Evolutionary conservation across 2,113 vertebrate genomes (phyloP).

Genomic region (Gambusia holbrooki): DNA sequence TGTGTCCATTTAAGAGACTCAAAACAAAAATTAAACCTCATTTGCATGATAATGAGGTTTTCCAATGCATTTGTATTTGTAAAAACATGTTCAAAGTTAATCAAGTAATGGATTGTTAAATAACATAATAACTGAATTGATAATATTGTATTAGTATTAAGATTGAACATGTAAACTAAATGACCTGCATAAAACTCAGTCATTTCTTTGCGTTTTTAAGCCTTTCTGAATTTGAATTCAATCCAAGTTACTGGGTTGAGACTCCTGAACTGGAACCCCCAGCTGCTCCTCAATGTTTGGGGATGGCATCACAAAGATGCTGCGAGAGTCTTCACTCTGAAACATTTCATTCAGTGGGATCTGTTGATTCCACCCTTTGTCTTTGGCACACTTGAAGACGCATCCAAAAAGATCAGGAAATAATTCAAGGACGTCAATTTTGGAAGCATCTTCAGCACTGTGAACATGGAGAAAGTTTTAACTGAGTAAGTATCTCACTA

Average conservation of each 20-base stretch:
- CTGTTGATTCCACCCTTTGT: constrained; percentile 52
- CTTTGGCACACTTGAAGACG: constrained; percentile 59
- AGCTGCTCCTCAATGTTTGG: not conserved
- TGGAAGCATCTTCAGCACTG: constrained; percentile 34
- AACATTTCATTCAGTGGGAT: constrained; percentile 44
- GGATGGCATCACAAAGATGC: not conserved
- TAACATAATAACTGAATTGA: not conserved
- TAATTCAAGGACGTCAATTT: constrained; percentile 11
- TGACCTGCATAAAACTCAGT: too few relatives aligned
- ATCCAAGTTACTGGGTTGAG: constrained; percentile 1
- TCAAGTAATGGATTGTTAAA: not conserved
- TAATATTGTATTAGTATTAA: not conserved
- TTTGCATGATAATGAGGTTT: not conserved
- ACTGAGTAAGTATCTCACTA: not conserved
- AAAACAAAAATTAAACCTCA: too few relatives aligned
- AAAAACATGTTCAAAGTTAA: not conserved
- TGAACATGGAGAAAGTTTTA: not conserved
- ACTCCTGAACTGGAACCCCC: constrained; percentile 27
- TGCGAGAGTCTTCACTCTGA: not conserved
- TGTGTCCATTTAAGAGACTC: too few relatives aligned
- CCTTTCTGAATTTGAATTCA: not conserved
- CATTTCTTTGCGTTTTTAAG: too few relatives aligned
- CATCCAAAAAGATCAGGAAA: constrained; percentile 68
- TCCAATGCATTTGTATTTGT: not conserved
- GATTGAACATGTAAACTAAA: too few relatives aligned